Base-by-base conservation (phyloP, 2,888 invertebrate species). In the Sarcophaga variegata region DNA sequence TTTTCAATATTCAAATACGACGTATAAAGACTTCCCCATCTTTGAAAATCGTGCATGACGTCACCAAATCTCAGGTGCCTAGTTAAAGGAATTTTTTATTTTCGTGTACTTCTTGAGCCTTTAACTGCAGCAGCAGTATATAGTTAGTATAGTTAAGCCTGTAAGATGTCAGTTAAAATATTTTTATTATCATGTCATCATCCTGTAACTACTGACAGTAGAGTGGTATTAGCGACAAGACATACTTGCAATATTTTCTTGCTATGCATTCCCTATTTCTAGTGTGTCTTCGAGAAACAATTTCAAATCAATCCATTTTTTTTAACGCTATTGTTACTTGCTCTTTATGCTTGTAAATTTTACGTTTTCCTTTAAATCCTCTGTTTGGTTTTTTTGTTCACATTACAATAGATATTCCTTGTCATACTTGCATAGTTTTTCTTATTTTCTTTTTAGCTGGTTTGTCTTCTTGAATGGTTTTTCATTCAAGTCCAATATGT, bases 271-370 rank as follows among this genome's bases (percentile, higher is more conserved):
- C 37, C 8, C 37, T 37, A 37, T 37, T 37, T 37, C 37, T 37
- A 10, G 37, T 37, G 8, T 37, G 37, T 37, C 37, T 37, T 37
- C 37, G 8, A 37, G 37, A 37, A 37, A 37, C 37, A 37, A 37
- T 37, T 81, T 72, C 67, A 71, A 67, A 63, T 67, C 22, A 49
- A 80, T 80, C 54, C 59, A 69, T 64, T 60, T 17, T 60, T 69
- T 63, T 72, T 47, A 49, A 47, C 49, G 67, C 63, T 54, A 64
- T 76, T 70, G 76, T 76, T 63, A 69, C 59, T 54, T 75, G 67
- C 47, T 74, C 70, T 49, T 64, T 63, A 74, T 76, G 70, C 25
- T 54, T 62, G 74, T 64, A 11, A 47, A 60, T 25, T 59, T 62
- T 71, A 14, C 17, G 12, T 17, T 54, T 54, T 54, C 17, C 14